These are phyloP conservation scores for Galaxias olidus DNA, from an alignment of 2,797 vertebrate genomes.

Conservation along the genomic window DNA sequence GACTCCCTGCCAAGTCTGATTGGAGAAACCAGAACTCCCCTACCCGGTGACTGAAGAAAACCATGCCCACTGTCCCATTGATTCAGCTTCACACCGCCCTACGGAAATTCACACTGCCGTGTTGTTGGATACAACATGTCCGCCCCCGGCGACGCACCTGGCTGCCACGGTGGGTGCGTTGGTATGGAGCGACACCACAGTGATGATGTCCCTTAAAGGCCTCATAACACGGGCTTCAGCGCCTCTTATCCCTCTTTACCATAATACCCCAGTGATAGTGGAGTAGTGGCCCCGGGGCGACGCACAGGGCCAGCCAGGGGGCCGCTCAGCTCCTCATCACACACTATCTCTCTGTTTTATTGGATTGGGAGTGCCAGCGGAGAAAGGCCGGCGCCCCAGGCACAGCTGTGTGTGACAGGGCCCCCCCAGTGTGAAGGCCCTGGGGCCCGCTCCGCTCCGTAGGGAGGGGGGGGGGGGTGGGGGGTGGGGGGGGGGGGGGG, in stretches of 20 bases:
- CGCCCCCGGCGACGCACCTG: no score
- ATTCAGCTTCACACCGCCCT: no score
- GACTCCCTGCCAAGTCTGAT: no score
- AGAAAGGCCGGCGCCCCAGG: conserved; percentile 62
- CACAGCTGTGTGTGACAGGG: conserved; percentile 55
- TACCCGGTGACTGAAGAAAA: no score
- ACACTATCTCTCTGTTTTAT: conserved; percentile 61
- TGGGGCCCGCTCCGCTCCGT: conserved; percentile 39
- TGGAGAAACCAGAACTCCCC: no score
- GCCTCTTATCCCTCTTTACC: conserved; percentile 61
- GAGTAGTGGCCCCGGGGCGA: conserved; percentile 59
- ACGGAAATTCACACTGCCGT: no score
- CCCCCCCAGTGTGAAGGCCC: conserved; percentile 51
- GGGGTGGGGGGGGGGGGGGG: no score
- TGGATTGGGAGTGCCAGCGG: conserved; percentile 33
- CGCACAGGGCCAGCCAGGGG: conserved; percentile 33
- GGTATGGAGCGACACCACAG: conserved; percentile 20
- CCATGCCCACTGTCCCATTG: no score
- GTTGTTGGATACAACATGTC: no score
- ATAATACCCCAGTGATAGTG: conserved; percentile 60
- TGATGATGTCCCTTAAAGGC: conserved; percentile 10
- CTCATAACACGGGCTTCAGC: conserved; percentile 56
- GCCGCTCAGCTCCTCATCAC: conserved; percentile 65
- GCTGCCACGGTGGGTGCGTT: no score
- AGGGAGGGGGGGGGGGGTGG: conserved; percentile 41